Evolutionary conservation across 2,113 vertebrate species (phyloP).

Genomic region (Cyanoramphus novaezelandiae): DNA sequence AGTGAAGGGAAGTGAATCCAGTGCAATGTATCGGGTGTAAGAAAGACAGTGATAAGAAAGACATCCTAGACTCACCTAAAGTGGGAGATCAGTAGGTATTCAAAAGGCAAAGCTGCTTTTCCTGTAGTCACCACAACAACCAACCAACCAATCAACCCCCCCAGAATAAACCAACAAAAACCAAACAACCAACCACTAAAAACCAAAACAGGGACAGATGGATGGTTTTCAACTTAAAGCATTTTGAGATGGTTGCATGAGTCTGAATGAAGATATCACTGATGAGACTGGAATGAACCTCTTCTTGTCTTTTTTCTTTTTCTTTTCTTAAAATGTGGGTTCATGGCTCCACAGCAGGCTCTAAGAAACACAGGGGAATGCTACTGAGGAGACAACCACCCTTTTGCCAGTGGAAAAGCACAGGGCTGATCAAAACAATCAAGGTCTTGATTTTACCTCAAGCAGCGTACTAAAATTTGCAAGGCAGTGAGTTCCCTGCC

Average conservation of each 20-base stretch:
- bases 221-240: not conserved
- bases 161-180: not conserved
- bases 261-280: not conserved
- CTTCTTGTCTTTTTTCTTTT: fast-evolving
- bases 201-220: not conserved
- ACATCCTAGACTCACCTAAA: not conserved
- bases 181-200: not conserved
- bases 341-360: not conserved
- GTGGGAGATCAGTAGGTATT: not conserved
- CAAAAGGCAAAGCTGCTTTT: not conserved
- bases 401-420: not conserved
- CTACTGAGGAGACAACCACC: not conserved
- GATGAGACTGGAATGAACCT: fast-evolving
- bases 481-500: not conserved
- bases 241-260: not conserved
- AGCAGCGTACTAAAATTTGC: not conserved
- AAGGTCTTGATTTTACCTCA: not conserved
- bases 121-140: not conserved
- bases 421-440: not conserved
- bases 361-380: not conserved
- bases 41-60: not conserved
- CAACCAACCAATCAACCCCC: too few species aligned
- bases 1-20: not conserved
- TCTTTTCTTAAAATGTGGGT: not conserved
- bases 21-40: not conserved